A percentile compares a stretch with the other conserved stretches of the same genome.
phyloP scores from a whole-genome alignment of 2,797 vertebrate species.

The Gymnodraco acuticeps region DNA sequence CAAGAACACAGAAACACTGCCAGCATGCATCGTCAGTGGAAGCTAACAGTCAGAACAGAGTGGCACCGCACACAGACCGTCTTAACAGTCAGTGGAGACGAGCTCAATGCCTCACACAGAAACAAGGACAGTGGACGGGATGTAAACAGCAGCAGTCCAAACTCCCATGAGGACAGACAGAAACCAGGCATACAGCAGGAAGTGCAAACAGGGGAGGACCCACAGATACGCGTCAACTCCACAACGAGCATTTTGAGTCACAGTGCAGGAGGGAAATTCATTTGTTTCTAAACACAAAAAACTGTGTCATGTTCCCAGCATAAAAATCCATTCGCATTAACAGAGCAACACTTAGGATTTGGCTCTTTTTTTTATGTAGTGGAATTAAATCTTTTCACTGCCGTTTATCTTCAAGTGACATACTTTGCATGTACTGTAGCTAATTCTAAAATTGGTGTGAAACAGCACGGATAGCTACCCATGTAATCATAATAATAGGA shows the following conservation, averaged over 20 bases:
- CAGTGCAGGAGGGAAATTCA: conserved; percentile 69
- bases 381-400: conserved; percentile 54
- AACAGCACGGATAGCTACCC: conserved; percentile 56
- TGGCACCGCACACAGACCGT: conserved; percentile 69
- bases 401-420: conserved; percentile 56
- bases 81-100: conserved; percentile 61
- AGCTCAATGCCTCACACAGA: conserved; percentile 62
- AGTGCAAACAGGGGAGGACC: conserved; percentile 63
- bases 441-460: conserved; percentile 60
- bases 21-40: conserved; percentile 80
- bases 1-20: conserved; percentile 75
- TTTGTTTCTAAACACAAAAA: conserved; percentile 11
- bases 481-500: conserved; percentile 66
- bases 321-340: conserved; percentile 65
- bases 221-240: conserved; percentile 63
- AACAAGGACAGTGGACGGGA: conserved; percentile 73
- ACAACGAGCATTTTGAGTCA: conserved; percentile 70
- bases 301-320: conserved; percentile 55
- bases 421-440: conserved; percentile 49
- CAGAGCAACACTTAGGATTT: conserved; percentile 53
- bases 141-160: conserved; percentile 66
- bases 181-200: conserved; percentile 71
- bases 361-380: conserved; percentile 54
- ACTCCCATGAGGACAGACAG: conserved; percentile 73
- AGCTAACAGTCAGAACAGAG: conserved; percentile 76